These are phyloP conservation scores for Heliconius nattereri DNA, from an alignment of 1,140 invertebrate genomes.

Conservation along the genomic window DNA sequence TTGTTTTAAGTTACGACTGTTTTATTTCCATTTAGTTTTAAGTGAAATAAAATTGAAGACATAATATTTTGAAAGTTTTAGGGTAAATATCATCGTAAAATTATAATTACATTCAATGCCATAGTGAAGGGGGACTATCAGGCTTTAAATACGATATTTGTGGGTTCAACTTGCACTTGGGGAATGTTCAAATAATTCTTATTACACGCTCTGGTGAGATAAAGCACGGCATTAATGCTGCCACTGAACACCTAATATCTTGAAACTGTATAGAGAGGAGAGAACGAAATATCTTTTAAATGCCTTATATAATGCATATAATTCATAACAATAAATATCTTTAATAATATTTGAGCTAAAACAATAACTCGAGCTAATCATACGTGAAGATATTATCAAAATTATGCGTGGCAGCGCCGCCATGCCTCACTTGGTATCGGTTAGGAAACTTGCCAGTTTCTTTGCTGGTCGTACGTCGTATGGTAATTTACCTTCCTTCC, in stretches of 20 bases:
- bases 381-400: slow-evolving; percentile 37
- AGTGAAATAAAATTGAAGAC: background rate
- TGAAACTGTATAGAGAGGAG: too few relatives aligned
- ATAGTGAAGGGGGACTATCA: background rate
- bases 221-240: background rate
- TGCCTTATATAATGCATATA: too few relatives aligned
- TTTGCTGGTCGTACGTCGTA: slow-evolving; percentile 63
- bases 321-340: background rate
- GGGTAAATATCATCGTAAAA: background rate
- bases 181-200: background rate
- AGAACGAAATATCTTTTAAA: too few relatives aligned
- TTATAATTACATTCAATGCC: background rate
- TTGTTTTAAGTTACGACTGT: background rate
- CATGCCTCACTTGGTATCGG: slow-evolving; percentile 55
- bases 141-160: background rate
- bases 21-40: background rate
- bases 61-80: background rate
- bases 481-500: slow-evolving; percentile 72
- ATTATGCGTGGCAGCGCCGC: slow-evolving; percentile 39
- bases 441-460: slow-evolving; percentile 54
- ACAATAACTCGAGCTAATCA: slow-evolving; percentile 35
- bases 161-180: background rate
- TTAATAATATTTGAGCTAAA: slow-evolving; percentile 4
- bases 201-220: background rate
- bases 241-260: background rate